A percentile compares a stretch with the other conserved stretches of the same genome.
phyloP scores from a whole-genome alignment of 2,113 vertebrate genomes.

The Tretioscincus oriximinensis region DNA sequence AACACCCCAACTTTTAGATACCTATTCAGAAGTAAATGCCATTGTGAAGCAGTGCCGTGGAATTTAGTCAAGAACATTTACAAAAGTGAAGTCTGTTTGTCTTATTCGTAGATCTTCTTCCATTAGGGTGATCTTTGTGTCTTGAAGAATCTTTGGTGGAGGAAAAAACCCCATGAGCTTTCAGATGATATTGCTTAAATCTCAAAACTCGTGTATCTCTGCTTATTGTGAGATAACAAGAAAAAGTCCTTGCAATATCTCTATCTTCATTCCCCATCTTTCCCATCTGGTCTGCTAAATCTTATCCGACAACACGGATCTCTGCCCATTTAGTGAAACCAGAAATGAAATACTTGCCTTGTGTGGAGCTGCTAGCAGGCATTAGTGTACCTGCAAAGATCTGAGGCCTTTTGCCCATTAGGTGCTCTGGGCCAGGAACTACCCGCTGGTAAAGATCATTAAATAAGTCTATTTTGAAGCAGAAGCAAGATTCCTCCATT shows the following conservation, averaged over 20 bases:
- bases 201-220: background rate
- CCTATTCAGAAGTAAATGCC: no score
- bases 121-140: no score
- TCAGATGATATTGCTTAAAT: conserved; percentile 16
- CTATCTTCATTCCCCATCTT: background rate
- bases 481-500: background rate
- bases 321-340: background rate
- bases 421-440: background rate
- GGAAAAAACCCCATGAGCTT: conserved; percentile 12
- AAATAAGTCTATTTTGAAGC: background rate
- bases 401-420: background rate
- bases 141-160: no score
- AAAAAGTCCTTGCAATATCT: background rate
- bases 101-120: no score
- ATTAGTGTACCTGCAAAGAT: background rate
- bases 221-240: background rate
- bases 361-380: background rate
- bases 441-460: background rate
- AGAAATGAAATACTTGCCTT: background rate
- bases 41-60: no score
- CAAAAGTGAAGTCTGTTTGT: no score
- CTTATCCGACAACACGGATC: background rate
- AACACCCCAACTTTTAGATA: no score
- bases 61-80: no score
- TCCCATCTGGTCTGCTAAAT: background rate